Conservation (phyloP, 2,888 invertebrate species). For the Scaptomyza cyrtandrae region DNA sequence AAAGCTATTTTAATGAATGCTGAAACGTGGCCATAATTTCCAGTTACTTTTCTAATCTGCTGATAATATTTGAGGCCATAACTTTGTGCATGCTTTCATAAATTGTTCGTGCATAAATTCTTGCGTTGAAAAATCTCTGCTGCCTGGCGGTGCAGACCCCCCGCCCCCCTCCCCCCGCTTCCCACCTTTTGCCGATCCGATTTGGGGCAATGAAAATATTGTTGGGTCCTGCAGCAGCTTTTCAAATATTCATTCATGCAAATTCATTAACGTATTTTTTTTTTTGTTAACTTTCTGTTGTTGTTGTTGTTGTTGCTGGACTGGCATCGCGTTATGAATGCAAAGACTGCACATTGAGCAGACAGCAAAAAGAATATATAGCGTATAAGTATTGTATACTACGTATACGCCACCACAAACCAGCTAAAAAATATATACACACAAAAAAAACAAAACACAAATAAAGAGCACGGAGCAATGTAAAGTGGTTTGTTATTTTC, state of each 20-base stretch:
- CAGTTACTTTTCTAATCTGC: conserved; percentile 70
- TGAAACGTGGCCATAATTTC: conserved; percentile 61
- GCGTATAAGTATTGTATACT: conserved; percentile 48
- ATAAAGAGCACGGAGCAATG: conserved; percentile 38
- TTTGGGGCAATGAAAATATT: conserved; percentile 56
- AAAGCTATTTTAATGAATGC: conserved; percentile 42
- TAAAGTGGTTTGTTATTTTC: conserved; percentile 59
- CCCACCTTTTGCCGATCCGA: neutral
- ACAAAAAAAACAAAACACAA: conserved; percentile 12
- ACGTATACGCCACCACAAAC: conserved; percentile 61
- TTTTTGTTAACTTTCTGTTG: conserved; percentile 15
- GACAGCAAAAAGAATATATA: conserved; percentile 60
- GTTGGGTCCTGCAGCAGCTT: conserved; percentile 63
- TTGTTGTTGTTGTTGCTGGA: conserved; percentile 4
- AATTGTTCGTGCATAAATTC: conserved; percentile 69
- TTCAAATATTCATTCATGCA: conserved; percentile 77
- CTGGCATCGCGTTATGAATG: conserved; percentile 58
- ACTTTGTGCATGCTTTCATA: conserved; percentile 66
- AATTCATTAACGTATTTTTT: conserved; percentile 71
- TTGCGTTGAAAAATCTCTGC: conserved; percentile 57
- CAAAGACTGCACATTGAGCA: conserved; percentile 63
- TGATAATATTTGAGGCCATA: conserved; percentile 70
- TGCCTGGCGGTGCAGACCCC: neutral
- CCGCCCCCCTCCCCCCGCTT: too few relatives aligned
- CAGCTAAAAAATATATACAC: conserved; percentile 13